phyloP scores from a whole-genome alignment of 2,113 vertebrate genomes.

The Erythrocercus mccallii region DNA sequence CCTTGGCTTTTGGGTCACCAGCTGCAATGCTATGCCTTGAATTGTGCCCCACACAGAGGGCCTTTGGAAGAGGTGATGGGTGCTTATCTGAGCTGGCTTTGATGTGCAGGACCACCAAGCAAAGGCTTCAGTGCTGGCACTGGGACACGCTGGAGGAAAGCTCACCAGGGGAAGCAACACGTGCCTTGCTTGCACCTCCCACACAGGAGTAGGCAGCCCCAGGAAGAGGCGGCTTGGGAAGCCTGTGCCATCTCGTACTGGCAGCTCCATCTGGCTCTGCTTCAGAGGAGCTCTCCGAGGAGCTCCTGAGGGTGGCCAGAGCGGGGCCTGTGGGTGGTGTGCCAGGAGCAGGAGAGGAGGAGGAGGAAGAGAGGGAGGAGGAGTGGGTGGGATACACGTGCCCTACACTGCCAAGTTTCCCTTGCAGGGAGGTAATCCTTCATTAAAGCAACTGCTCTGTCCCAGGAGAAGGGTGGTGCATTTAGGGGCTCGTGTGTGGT shows the following conservation, averaged over 20 bases:
- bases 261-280: slow-evolving; percentile 27
- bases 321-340: background rate
- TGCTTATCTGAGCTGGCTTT: background rate
- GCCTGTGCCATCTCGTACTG: background rate
- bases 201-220: background rate
- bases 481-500: accelerated
- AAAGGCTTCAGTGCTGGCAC: accelerated
- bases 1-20: background rate
- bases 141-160: background rate
- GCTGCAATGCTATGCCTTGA: accelerated
- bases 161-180: background rate
- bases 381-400: background rate
- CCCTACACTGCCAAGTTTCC: background rate
- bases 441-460: background rate
- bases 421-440: background rate
- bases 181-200: background rate
- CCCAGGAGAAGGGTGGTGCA: background rate
- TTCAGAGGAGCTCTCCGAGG: background rate
- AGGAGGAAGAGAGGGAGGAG: background rate
- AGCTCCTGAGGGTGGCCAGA: background rate
- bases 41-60: background rate
- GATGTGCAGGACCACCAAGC: background rate
- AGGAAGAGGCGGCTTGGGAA: background rate
- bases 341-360: background rate
- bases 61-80: background rate